These are phyloP conservation scores for Pseudeuparius sepicola DNA, from an alignment of 2,888 invertebrate species.

Conservation along the genomic window DNA sequence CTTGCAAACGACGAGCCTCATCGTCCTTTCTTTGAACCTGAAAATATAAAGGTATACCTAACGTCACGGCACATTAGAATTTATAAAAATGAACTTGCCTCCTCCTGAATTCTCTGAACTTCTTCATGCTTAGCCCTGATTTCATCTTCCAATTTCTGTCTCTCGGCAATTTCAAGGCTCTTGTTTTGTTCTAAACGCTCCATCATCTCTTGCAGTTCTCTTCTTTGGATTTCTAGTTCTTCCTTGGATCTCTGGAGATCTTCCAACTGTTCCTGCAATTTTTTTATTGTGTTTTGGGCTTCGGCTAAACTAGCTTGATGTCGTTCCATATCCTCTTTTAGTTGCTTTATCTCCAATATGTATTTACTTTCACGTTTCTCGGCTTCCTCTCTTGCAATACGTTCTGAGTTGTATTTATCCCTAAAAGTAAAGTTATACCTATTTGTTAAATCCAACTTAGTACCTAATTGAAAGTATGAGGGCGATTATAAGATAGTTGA, in stretches of 20 bases:
- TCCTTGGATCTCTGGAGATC: constrained; percentile 84
- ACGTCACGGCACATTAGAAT: too few relatives aligned
- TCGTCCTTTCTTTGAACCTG: constrained; percentile 30
- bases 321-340: constrained; percentile 89
- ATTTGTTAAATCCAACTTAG: too few relatives aligned
- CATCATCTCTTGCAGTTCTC: constrained; percentile 80
- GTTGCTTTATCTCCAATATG: constrained; percentile 76
- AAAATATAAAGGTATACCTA: too few relatives aligned
- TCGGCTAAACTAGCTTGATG: constrained; percentile 62
- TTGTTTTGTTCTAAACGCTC: constrained; percentile 80
- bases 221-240: constrained; percentile 75
- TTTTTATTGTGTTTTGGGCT: constrained; percentile 71
- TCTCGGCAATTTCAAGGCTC: constrained; percentile 78
- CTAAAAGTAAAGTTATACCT: too few relatives aligned
- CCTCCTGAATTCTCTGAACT: constrained; percentile 31
- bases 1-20: constrained; percentile 33
- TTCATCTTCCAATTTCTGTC: constrained; percentile 76
- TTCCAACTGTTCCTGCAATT: constrained; percentile 79
- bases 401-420: constrained; percentile 82
- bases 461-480: not conserved
- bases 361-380: constrained; percentile 93
- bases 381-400: constrained; percentile 86
- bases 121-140: constrained; percentile 67
- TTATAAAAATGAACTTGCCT: constrained; percentile 23
- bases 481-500: too few relatives aligned